Conservation (phyloP, 2,113 vertebrate genomes). For the Sebastes fasciatus region DNA sequence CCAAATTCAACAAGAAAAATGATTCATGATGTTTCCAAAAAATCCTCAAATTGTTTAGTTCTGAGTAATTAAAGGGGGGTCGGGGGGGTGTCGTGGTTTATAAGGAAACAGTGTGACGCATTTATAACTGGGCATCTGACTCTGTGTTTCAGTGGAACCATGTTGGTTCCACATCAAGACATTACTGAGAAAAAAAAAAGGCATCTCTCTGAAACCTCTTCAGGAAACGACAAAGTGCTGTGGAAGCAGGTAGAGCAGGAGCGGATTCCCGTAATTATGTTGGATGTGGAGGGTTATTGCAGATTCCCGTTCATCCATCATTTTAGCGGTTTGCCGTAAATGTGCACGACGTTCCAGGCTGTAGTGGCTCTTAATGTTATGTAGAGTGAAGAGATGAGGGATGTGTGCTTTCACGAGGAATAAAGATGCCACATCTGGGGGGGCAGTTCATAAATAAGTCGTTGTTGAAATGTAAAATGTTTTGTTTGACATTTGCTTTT, state of each 20-base stretch:
- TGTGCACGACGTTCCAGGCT: slow-evolving; percentile 15
- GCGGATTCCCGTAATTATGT: slow-evolving; percentile 49
- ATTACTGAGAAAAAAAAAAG: not conserved
- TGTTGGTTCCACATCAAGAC: not conserved
- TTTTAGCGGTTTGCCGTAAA: slow-evolving; percentile 39
- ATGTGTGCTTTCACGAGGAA: not conserved
- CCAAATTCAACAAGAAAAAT: not conserved
- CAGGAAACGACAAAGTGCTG: slow-evolving; percentile 41
- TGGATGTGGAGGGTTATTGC: slow-evolving; percentile 38
- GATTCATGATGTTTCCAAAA: not conserved
- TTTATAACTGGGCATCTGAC: too few relatives aligned
- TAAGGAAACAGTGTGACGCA: too few relatives aligned
- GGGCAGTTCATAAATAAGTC: not conserved
- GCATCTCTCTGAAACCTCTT: slow-evolving; percentile 17
- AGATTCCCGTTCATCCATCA: slow-evolving; percentile 53
- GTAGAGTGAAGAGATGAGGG: not conserved
- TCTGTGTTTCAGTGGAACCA: not conserved
- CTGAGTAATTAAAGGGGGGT: not conserved
- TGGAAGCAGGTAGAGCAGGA: slow-evolving; percentile 45
- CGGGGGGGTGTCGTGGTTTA: too few relatives aligned
- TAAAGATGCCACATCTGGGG: not conserved
- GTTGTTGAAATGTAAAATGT: not conserved
- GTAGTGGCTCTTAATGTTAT: not conserved
- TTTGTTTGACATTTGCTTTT: not conserved
- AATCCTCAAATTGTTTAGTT: not conserved